Base-by-base conservation (phyloP, 2,888 invertebrate genomes). In the Drosophila aldrichi region DNA sequence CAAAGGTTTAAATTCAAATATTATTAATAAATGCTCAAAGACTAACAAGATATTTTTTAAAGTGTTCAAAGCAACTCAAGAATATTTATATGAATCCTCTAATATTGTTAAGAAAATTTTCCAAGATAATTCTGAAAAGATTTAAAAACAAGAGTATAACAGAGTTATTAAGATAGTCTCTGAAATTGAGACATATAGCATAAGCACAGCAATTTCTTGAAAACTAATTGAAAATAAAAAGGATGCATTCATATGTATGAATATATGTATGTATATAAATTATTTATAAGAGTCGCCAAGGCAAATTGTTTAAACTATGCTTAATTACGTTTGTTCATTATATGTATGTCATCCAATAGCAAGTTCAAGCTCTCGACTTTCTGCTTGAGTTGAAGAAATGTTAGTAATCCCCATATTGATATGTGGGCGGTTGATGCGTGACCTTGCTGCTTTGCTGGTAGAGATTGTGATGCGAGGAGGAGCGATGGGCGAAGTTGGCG, bases 401-500 rank as follows among this genome's bases (percentile, higher is more conserved):
- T 73, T 85, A 94, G 92, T 77, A 94, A 91, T 82, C 94, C 91
- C 89, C 94, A 91, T 90, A 91, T 84, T 95, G 94, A 71, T 91
- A 91, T 14, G 90, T 89, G 60, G 91, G 90, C 46, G 83, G 74
- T 41, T 81, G 77, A 56, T 79, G 79, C 12, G 79, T 49, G 12
- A 44, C 61, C 48, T 74, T 82, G 29, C 72, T 70, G 44, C 77
- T 92, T n/a, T 92, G 92, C 84, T 92, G 91, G 64, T 93, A 93
- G 1, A 95, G 93, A 87, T 95, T 95, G 90, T 95, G 95, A 67
- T 95, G 95, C 0, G 95, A 95, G 67, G 95, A 95, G 0, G 95
- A 95, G 61, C 92, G 90, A 69, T 83, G 88, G 70, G 81, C 80
- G 41, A 73, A 82, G 59, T 67, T 63, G 67, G 79, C 70, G 48